These are phyloP conservation scores for Drosophila kanekoi DNA, from an alignment of 2,888 invertebrate genomes.

Conservation along the genomic window DNA sequence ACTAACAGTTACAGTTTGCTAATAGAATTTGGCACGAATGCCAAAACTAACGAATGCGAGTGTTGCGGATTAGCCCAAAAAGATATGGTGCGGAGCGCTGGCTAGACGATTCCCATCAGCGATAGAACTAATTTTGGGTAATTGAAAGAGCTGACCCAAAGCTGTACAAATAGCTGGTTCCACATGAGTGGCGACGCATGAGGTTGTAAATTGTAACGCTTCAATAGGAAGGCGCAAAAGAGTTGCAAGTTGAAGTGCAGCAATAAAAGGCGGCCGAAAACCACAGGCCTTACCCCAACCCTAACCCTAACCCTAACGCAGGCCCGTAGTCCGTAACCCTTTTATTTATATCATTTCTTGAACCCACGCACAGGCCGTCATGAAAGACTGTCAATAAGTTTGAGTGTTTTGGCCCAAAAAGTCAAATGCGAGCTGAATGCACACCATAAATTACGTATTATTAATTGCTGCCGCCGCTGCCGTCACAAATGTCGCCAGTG, in stretches of 20 bases:
- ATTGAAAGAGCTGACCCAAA: slow-evolving; percentile 53
- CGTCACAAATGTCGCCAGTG: slow-evolving; percentile 52
- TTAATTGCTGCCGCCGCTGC: slow-evolving; percentile 69
- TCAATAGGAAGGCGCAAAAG: slow-evolving; percentile 61
- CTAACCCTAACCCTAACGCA: background rate
- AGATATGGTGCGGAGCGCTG: background rate
- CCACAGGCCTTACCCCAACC: background rate
- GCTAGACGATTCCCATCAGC: slow-evolving; percentile 40
- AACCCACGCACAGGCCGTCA: slow-evolving; percentile 42
- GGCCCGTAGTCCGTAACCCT: slow-evolving; percentile 38
- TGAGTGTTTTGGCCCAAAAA: slow-evolving; percentile 66
- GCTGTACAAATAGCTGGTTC: slow-evolving; percentile 56
- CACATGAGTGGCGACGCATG: slow-evolving; percentile 54
- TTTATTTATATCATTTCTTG: slow-evolving; percentile 22
- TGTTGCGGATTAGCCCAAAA: slow-evolving; percentile 39
- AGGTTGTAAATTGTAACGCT: slow-evolving; percentile 77
- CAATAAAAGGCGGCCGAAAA: slow-evolving; percentile 45
- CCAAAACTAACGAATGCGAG: slow-evolving; percentile 11
- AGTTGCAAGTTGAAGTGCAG: slow-evolving; percentile 65
- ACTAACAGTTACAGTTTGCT: slow-evolving; percentile 30
- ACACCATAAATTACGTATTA: slow-evolving; percentile 76
- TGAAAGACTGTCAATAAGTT: slow-evolving; percentile 65
- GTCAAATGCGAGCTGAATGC: slow-evolving; percentile 64
- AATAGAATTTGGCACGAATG: slow-evolving; percentile 73
- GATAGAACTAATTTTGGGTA: slow-evolving; percentile 51